A percentile compares a stretch with the other conserved stretches of the same genome.
Conservation (phyloP, 2,888 invertebrate genomes). For the Rhagonycha lutea region DNA sequence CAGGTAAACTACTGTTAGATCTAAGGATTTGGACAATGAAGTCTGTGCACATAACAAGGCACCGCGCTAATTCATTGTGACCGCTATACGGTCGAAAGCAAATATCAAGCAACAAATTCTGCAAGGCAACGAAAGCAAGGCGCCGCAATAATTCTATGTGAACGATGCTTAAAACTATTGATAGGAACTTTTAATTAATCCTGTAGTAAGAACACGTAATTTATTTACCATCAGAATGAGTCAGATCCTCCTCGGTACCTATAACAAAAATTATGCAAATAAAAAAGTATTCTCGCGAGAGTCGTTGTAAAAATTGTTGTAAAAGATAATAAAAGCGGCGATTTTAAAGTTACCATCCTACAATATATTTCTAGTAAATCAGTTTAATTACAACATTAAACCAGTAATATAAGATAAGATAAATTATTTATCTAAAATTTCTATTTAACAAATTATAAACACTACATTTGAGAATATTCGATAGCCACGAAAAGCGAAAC, state of each 20-base stretch:
- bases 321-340: neutral
- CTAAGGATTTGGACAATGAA: too few relatives aligned
- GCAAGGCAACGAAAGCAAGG: too few relatives aligned
- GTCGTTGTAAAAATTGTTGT: neutral
- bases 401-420: constrained; percentile 6
- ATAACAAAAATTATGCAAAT: neutral
- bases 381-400: constrained; percentile 17
- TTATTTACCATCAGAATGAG: neutral
- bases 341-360: neutral
- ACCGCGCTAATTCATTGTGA: too few relatives aligned
- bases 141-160: too few relatives aligned
- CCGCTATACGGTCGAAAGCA: too few relatives aligned
- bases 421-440: constrained; percentile 4
- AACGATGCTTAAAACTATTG: too few relatives aligned
- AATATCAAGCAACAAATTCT: too few relatives aligned
- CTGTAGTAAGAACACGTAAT: neutral
- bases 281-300: neutral
- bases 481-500: neutral
- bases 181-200: neutral
- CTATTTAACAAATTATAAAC: neutral
- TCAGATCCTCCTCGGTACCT: neutral
- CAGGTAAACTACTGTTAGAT: too few relatives aligned
- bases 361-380: constrained; percentile 8
- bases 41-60: too few relatives aligned
- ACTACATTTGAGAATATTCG: neutral